These are phyloP conservation scores for Luidia sarsii DNA, from an alignment of 53 echinoderm and acorn worm genomes.

Conservation along the genomic window DNA sequence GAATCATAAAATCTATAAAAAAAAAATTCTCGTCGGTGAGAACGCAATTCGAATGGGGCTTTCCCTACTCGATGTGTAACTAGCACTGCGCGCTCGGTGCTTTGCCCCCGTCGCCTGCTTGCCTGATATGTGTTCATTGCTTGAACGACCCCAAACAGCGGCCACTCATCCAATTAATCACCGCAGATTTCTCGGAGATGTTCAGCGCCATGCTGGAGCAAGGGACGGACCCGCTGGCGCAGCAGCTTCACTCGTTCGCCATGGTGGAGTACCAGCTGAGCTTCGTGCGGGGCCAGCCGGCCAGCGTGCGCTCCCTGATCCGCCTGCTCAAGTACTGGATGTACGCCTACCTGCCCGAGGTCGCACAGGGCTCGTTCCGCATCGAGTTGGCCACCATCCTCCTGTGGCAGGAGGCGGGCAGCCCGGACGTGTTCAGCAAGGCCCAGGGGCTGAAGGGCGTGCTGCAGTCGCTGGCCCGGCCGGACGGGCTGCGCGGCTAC, in stretches of 20 bases:
- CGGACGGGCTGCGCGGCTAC: not conserved
- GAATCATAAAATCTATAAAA: no score
- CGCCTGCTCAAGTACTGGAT: slow-evolving; percentile 64
- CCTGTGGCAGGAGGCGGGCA: slow-evolving; percentile 37
- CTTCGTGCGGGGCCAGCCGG: slow-evolving; percentile 36
- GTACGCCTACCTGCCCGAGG: not conserved
- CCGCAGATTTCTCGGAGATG: no score
- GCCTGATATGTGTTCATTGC: no score
- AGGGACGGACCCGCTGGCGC: no score
- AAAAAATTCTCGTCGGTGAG: no score
- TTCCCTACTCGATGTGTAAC: no score
- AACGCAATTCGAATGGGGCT: no score
- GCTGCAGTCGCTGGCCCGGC: not conserved
- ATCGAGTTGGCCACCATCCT: slow-evolving; percentile 60
- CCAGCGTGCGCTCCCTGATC: slow-evolving; percentile 36
- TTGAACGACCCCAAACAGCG: no score
- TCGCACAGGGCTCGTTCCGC: slow-evolving; percentile 23
- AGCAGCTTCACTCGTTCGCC: slow-evolving; percentile 32
- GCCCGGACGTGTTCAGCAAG: slow-evolving; percentile 10
- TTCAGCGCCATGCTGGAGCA: no score
- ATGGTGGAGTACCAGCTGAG: slow-evolving; percentile 29
- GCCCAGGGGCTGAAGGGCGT: slow-evolving; percentile 51
- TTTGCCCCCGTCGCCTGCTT: no score
- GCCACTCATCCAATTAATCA: no score
- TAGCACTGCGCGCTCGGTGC: no score